Percentiles rank a stretch among this genome's conserved stretches.
Evolutionary conservation across 2,888 invertebrate genomes (phyloP).

Genomic region (Scaptomyza parva): DNA sequence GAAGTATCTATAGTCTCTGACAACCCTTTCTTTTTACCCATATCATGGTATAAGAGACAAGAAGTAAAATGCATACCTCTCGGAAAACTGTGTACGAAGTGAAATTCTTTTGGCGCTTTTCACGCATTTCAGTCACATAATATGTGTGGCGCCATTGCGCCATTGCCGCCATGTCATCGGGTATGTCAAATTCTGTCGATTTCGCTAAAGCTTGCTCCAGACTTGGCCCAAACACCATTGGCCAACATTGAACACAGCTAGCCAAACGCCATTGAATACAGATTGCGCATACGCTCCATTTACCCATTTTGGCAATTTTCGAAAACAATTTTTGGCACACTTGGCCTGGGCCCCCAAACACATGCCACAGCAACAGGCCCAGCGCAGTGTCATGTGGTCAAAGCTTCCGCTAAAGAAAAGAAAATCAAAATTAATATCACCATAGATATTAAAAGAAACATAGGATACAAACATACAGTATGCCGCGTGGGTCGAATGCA

Average conservation of each 20-base stretch:
- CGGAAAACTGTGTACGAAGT: no score
- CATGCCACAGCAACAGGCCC: not conserved
- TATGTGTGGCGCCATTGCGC: no score
- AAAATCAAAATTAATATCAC: not conserved
- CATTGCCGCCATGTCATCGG: slow-evolving; percentile 54
- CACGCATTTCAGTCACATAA: no score
- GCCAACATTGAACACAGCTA: not conserved
- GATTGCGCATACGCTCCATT: slow-evolving; percentile 38
- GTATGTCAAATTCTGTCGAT: slow-evolving; percentile 54
- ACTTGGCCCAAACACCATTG: slow-evolving; percentile 7
- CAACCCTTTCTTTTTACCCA: no score
- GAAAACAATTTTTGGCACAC: not conserved
- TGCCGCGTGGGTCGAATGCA: slow-evolving; percentile 53
- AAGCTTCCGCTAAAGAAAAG: slow-evolving; percentile 31
- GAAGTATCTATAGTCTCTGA: no score
- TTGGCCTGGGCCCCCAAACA: no score
- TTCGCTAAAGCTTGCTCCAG: slow-evolving; percentile 36
- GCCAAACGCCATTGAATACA: not conserved
- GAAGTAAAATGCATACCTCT: no score
- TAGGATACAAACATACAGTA: slow-evolving; percentile 9
- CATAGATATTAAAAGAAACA: not conserved
- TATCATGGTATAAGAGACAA: no score
- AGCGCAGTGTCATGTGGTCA: slow-evolving; percentile 27
- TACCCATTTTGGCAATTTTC: slow-evolving; percentile 9
- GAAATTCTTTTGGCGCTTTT: slow-evolving; percentile 34